Base-by-base conservation (phyloP, 2,888 invertebrate genomes). In the Phlogophora meticulosa region DNA sequence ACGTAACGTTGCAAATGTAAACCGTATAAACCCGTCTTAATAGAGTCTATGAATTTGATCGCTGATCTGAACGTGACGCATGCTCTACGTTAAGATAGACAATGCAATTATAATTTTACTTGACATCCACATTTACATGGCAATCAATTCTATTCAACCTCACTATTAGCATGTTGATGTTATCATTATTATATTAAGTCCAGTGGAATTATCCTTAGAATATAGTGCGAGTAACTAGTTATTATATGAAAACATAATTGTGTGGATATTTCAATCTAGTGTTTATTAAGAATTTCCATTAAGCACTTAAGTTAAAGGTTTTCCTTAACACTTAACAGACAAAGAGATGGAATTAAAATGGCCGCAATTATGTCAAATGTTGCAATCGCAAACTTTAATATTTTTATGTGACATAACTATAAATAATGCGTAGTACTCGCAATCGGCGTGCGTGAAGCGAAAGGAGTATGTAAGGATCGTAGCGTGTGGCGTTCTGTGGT, bases 141-240 rank as follows among this genome's bases (percentile, higher is more conserved):
- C 78, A 77, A 77, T 78, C 38, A 62, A 78, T 61, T 72, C 2
- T 22, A 53, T 49, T 38, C 20, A 55, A 48, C 49, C 20, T 22
- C 24, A 24, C 40, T 7, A 55, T 72, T 72, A 49, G 38, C 78
- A 72, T 77, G 71, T 46, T 55, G 69, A 70, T 70, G 17, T 56
- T 70, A 70, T 76, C 70, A 38, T 42, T 42, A 53, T 48, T 17
- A 73, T 36, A 36, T 22, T 17, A 56, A 32, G 22, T 46, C 40
- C 28, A 7, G 32, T 52, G 32, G 51, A 60, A 76, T 46, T 51
- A 22, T 76, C 60, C 51, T 32, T 22, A 32, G 28, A 69, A 32
- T 32, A 17, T 58, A 4, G 10, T 34, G 17, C 4, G 20, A 1
- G 28, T 10, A 53, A 22, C 49, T 46, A 17, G 5, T 22, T 22